Evolutionary conservation across 2,797 vertebrate genomes (phyloP).

Genomic region (Discoglossus pictus): DNA sequence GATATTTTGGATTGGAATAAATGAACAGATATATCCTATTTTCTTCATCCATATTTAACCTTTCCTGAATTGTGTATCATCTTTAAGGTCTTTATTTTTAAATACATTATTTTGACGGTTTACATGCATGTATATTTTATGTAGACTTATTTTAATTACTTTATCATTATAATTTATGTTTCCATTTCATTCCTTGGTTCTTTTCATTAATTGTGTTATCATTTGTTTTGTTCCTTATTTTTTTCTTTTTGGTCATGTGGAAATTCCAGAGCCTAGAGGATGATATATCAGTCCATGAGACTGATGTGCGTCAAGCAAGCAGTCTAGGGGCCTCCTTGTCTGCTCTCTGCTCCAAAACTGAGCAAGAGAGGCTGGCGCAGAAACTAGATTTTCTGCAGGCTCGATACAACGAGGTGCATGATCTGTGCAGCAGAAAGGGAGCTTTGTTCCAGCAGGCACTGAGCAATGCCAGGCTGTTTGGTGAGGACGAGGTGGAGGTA

Average conservation of each 20-base stretch:
- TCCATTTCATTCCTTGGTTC: constrained; percentile 15
- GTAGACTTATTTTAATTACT: no score
- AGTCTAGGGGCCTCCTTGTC: constrained; percentile 81
- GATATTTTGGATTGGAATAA: no score
- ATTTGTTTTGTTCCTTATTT: constrained; percentile 54
- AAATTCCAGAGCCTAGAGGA: constrained; percentile 87
- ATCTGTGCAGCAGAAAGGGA: constrained; percentile 80
- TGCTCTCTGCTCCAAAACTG: constrained; percentile 81
- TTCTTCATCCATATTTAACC: no score
- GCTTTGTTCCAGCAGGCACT: constrained; percentile 90
- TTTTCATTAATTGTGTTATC: constrained; percentile 54
- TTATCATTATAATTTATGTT: no score
- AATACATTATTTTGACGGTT: no score
- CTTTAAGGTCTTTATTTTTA: no score
- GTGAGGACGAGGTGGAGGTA: constrained; percentile 98
- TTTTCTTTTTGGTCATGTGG: constrained; percentile 49
- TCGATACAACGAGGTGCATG: constrained; percentile 80
- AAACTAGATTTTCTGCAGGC: constrained; percentile 78
- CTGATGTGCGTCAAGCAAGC: constrained; percentile 77
- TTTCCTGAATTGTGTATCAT: no score
- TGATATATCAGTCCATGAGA: constrained; percentile 74
- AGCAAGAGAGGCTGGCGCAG: constrained; percentile 82
- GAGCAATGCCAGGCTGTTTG: constrained; percentile 92
- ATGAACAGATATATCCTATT: no score
- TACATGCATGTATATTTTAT: no score